Percentiles rank a stretch among this genome's conserved stretches.
Conservation (phyloP, 1,140 invertebrate species). For the Brachionus angularis region DNA sequence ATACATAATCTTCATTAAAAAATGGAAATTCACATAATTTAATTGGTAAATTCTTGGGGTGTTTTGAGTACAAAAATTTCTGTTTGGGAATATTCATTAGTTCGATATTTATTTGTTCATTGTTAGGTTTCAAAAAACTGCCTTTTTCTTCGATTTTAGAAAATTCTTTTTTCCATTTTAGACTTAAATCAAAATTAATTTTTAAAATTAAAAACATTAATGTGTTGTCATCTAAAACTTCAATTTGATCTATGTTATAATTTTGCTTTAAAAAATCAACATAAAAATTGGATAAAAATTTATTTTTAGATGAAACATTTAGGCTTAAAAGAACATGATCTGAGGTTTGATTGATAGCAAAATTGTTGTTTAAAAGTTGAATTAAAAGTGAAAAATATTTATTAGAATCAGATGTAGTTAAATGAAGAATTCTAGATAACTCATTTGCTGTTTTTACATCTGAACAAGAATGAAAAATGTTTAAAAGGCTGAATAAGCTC, state of each 20-base stretch:
- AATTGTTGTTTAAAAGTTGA: not conserved
- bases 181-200: not conserved
- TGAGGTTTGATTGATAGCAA: not conserved
- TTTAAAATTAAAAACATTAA: not conserved
- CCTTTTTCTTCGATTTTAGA: not conserved
- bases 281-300: not conserved
- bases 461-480: not conserved
- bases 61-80: not conserved
- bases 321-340: not conserved
- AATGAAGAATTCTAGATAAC: not conserved
- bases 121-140: not conserved
- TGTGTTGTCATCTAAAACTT: not conserved
- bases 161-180: not conserved
- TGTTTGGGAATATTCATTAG: not conserved
- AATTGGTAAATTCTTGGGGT: not conserved
- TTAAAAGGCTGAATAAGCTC: not conserved
- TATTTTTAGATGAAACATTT: not conserved
- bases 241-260: not conserved
- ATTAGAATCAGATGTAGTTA: not conserved
- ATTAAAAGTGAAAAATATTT: not conserved
- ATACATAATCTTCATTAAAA: not conserved
- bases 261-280: not conserved
- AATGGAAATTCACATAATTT: not conserved
- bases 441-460: not conserved
- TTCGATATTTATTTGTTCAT: not conserved